Base-by-base conservation (phyloP, 2,888 invertebrate genomes). In the Hypomecis punctinalis region DNA sequence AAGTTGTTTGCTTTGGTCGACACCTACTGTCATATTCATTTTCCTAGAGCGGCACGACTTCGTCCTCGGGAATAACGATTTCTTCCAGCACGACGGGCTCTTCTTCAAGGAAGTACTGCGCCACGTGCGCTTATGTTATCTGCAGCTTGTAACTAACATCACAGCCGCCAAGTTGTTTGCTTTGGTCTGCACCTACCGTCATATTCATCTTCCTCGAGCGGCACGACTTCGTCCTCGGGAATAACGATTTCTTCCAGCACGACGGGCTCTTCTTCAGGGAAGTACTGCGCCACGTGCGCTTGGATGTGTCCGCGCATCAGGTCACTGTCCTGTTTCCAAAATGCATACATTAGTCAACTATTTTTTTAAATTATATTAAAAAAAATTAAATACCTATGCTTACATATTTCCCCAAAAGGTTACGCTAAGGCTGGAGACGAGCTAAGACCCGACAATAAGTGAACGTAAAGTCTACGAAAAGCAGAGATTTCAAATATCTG, bases 301-400 rank as follows among this genome's bases (percentile, higher is more conserved):
- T 94, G 93, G 9, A 97, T 90, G 68, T 95, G 93, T 0, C 79
- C 86, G 0, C 90, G 88, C 87, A 97, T 95, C 42, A 95, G 76
- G 2, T 91, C 90, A 70, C 95, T 94, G 75, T 97, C 97, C 96
- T 96, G 64, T 23, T 23, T 9, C 6, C 7, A 40, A 40, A 40
- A 5, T 3, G 5, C 23, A n/a, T n/a, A n/a, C n/a, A n/a, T n/a
- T n/a, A n/a, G n/a, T n/a, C n/a, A n/a, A n/a, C n/a, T n/a, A n/a
- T n/a, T n/a, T n/a, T n/a, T n/a, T n/a, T n/a, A n/a, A n/a, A n/a
- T n/a, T n/a, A n/a, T n/a, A n/a, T n/a, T n/a, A n/a, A n/a, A n/a
- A n/a, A n/a, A n/a, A n/a, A n/a, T n/a, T 23, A 23, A 23, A 23
- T 23, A 23, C 23, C 23, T 23, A 23, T 23, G 23, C 23, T 1